Evolutionary conservation across 2,888 invertebrate genomes (phyloP).

Genomic region (Litoditis marina): DNA sequence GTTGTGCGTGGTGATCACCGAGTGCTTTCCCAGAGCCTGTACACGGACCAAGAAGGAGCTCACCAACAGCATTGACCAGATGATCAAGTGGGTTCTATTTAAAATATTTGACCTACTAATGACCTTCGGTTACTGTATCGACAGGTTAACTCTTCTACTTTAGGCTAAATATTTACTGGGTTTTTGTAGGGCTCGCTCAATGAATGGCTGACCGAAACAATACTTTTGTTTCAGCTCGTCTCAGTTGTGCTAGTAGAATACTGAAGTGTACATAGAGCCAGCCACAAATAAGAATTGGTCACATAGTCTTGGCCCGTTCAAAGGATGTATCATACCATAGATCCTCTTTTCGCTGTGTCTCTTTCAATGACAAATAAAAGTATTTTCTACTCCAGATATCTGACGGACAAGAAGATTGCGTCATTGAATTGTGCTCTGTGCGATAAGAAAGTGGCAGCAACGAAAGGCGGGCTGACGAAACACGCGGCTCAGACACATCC

Average conservation of each 20-base stretch:
- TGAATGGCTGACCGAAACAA: too few relatives aligned
- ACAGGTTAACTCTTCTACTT: too few relatives aligned
- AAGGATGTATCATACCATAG: too few relatives aligned
- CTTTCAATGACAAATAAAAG: neutral
- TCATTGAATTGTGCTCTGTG: conserved; percentile 9
- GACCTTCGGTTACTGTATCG: too few relatives aligned
- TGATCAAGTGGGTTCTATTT: conserved; percentile 2
- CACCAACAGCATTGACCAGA: conserved; percentile 5
- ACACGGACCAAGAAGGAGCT: conserved; percentile 8
- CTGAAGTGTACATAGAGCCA: too few relatives aligned
- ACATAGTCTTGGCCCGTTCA: too few relatives aligned
- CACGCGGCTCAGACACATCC: conserved; percentile 10
- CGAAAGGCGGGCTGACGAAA: neutral
- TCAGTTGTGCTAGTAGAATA: too few relatives aligned
- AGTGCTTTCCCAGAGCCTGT: conserved; percentile 26
- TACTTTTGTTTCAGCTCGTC: too few relatives aligned
- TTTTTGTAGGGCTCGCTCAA: too few relatives aligned
- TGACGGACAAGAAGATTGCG: conserved; percentile 8
- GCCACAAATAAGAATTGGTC: too few relatives aligned
- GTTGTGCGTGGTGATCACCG: conserved; percentile 21
- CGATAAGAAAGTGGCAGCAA: neutral
- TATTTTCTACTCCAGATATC: neutral
- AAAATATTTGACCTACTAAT: neutral
- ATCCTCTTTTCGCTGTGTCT: too few relatives aligned
- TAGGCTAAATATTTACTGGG: too few relatives aligned